phyloP scores from a whole-genome alignment of 2,797 vertebrate genomes.

The Tachyglossus aculeatus region DNA sequence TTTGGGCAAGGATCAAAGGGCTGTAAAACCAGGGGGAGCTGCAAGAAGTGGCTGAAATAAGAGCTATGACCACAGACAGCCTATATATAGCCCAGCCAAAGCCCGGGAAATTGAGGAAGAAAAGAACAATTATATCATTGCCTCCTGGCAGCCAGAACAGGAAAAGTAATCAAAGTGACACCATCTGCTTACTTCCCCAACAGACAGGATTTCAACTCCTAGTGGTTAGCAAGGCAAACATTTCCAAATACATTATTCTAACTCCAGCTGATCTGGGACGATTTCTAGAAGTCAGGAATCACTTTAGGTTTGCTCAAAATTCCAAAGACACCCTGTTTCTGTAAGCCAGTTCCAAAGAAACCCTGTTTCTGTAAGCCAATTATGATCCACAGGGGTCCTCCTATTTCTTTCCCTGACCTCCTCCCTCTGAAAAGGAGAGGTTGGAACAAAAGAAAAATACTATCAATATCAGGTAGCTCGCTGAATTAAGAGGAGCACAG shows the following conservation, averaged over 20 bases:
- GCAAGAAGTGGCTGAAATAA: conserved; percentile 34
- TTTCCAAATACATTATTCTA: conserved; percentile 58
- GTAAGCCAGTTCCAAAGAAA: too few relatives aligned
- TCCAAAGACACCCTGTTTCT: too few relatives aligned
- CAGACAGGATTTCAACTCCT: conserved; percentile 46
- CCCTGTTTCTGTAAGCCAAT: too few relatives aligned
- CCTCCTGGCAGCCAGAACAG: neutral
- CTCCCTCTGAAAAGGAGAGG: too few relatives aligned
- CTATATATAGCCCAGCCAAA: conserved; percentile 16
- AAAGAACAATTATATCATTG: conserved; percentile 8
- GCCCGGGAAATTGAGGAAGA: neutral
- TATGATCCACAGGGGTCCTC: too few relatives aligned
- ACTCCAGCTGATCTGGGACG: conserved; percentile 59
- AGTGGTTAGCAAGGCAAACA: conserved; percentile 46
- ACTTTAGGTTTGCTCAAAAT: too few relatives aligned
- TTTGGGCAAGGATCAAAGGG: conserved; percentile 54
- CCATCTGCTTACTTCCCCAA: conserved; percentile 59
- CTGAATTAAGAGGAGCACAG: too few relatives aligned
- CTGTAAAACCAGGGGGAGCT: conserved; percentile 33
- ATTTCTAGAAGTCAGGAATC: conserved; percentile 41
- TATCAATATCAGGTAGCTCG: too few relatives aligned
- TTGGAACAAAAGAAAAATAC: too few relatives aligned
- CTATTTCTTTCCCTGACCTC: too few relatives aligned
- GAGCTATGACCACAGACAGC: conserved; percentile 26
- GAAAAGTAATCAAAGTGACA: conserved; percentile 40